Evolutionary conservation across 2,888 invertebrate genomes (phyloP).

Genomic region (Papilio protenor): DNA sequence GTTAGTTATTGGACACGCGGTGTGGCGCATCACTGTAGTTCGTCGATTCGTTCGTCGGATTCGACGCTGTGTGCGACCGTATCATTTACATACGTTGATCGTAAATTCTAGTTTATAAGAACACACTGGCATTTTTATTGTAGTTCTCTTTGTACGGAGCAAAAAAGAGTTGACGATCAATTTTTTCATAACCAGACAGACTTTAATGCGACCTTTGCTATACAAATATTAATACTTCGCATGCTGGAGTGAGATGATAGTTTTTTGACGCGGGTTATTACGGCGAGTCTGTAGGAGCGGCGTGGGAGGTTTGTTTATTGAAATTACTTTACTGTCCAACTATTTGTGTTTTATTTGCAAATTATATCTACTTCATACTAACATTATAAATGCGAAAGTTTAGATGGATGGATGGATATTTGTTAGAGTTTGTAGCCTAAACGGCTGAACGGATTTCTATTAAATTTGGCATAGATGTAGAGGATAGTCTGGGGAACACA

Average conservation of each 20-base stretch:
- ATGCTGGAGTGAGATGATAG: slow-evolving; percentile 68
- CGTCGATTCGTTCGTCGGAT: slow-evolving; percentile 37
- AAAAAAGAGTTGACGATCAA: slow-evolving; percentile 67
- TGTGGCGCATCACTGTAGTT: slow-evolving; percentile 46
- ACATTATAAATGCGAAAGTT: too few species aligned
- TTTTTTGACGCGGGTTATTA: slow-evolving; percentile 64
- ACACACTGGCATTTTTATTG: slow-evolving; percentile 83
- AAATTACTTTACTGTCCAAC: slow-evolving; percentile 37
- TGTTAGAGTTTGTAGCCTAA: too few species aligned
- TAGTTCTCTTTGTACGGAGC: slow-evolving; percentile 71
- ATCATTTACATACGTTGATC: slow-evolving; percentile 79
- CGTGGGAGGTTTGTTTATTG: slow-evolving; percentile 58
- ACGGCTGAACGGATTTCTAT: too few species aligned
- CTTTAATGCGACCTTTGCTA: slow-evolving; percentile 69
- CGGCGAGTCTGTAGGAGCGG: slow-evolving; percentile 45
- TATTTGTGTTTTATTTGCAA: slow-evolving; percentile 27
- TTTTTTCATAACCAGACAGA: slow-evolving; percentile 70
- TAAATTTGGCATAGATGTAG: too few species aligned
- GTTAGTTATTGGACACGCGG: slow-evolving; percentile 50
- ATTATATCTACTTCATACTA: background rate
- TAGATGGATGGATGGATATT: too few species aligned
- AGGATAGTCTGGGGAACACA: too few species aligned
- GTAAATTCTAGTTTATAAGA: slow-evolving; percentile 84
- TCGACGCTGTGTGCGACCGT: slow-evolving; percentile 58
- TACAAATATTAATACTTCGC: slow-evolving; percentile 79